Percentiles rank a stretch among this genome's conserved stretches.
phyloP scores from a whole-genome alignment of 2,113 vertebrate species.

The Macrotus californicus region DNA sequence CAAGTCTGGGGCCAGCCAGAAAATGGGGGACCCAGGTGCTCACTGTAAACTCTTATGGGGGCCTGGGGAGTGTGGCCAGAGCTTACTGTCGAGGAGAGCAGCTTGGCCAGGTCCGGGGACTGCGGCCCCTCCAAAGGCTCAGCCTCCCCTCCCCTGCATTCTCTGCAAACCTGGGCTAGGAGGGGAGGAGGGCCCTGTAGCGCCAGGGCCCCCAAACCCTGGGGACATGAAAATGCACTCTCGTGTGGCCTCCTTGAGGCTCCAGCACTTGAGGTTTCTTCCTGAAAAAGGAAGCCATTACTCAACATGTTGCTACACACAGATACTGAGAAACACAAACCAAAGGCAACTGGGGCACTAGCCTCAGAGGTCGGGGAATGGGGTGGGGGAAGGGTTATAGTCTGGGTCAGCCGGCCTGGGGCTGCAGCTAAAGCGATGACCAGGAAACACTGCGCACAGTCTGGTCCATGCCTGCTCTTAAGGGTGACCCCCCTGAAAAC shows the following conservation, averaged over 20 bases:
- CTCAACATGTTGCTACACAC: conserved; percentile 67
- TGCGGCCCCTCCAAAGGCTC: neutral
- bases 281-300: conserved; percentile 63
- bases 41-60: neutral
- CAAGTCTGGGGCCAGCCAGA: neutral
- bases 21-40: neutral
- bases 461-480: neutral
- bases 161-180: neutral
- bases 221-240: neutral
- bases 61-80: neutral
- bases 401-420: accelerated
- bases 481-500: neutral
- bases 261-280: conserved; percentile 10
- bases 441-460: too few species aligned
- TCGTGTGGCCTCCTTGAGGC: neutral
- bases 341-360: neutral
- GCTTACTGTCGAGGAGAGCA: neutral
- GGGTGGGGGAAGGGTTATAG: neutral
- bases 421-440: neutral
- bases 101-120: too few species aligned
- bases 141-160: neutral
- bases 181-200: neutral
- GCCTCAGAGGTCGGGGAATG: neutral
- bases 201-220: neutral
- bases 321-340: conserved; percentile 49